Conservation (phyloP, 1,140 invertebrate genomes). For the Cyclina sinensis region DNA sequence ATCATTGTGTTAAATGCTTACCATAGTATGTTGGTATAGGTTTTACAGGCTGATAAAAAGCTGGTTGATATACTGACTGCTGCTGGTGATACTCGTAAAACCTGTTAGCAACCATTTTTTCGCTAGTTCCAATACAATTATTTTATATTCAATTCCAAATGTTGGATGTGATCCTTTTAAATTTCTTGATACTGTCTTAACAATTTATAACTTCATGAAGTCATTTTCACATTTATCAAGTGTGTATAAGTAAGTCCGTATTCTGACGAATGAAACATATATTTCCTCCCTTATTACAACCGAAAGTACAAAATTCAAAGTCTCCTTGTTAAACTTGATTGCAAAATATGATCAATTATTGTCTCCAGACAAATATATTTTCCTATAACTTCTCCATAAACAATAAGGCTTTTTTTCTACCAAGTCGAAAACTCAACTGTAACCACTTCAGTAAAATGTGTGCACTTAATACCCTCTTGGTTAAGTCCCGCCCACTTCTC, state of each 20-base stretch:
- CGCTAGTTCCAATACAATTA: neutral
- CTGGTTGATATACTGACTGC: neutral
- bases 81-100: conserved; percentile 50
- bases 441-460: neutral
- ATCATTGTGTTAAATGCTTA: too few species aligned
- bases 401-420: conserved; percentile 19
- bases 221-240: neutral
- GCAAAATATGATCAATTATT: neutral
- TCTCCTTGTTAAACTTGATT: neutral
- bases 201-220: neutral
- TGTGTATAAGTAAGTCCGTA: neutral
- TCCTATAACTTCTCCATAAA: neutral
- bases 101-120: conserved; percentile 58
- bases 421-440: conserved; percentile 11
- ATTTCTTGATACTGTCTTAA: too few species aligned
- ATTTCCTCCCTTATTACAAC: neutral
- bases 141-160: too few species aligned
- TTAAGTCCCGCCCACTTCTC: conserved; percentile 49
- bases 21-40: conserved; percentile 62
- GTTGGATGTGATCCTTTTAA: too few species aligned
- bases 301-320: conserved; percentile 14
- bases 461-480: conserved; percentile 44
- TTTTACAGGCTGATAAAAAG: conserved; percentile 48
- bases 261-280: neutral
- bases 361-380: neutral